These are phyloP conservation scores for Netelia melanura DNA, from an alignment of 2,888 invertebrate genomes.

Conservation along the genomic window DNA sequence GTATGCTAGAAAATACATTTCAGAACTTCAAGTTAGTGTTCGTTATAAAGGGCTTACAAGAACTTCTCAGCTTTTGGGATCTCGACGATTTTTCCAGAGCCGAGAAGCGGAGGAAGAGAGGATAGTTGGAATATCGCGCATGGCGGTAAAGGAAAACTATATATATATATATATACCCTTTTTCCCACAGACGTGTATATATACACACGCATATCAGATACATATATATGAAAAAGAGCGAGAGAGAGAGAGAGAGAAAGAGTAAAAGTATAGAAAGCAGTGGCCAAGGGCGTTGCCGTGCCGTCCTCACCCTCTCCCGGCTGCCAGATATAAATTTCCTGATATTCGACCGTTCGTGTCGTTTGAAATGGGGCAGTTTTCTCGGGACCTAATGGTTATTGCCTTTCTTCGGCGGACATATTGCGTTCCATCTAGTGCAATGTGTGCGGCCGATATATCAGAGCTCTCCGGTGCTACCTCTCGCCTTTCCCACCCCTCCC, in stretches of 20 bases:
- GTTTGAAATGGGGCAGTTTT: constrained; percentile 88
- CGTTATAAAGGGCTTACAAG: constrained; percentile 8
- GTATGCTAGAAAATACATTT: too few relatives aligned
- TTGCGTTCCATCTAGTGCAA: constrained; percentile 88
- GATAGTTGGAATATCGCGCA: constrained; percentile 18
- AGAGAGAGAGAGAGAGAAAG: neutral
- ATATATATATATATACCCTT: neutral
- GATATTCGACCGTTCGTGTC: constrained; percentile 88
- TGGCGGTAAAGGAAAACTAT: constrained; percentile 35
- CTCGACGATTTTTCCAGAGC: constrained; percentile 12
- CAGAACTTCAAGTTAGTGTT: neutral
- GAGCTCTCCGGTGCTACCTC: constrained; percentile 75
- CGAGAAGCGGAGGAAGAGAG: neutral
- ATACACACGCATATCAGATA: constrained; percentile 13
- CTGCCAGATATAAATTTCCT: constrained; percentile 86
- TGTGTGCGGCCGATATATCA: constrained; percentile 87
- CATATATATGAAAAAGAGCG: constrained; percentile 2
- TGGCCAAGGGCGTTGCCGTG: constrained; percentile 62
- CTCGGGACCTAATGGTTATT: constrained; percentile 88
- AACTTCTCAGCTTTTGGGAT: constrained; percentile 1
- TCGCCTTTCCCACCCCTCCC: constrained; percentile 37
- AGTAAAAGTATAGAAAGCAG: constrained; percentile 37
- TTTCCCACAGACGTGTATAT: neutral
- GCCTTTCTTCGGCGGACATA: constrained; percentile 87
- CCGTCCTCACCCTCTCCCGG: constrained; percentile 29